Evolutionary conservation across 2,888 invertebrate species (phyloP).

Genomic region (Cyrtodaria siliqua): DNA sequence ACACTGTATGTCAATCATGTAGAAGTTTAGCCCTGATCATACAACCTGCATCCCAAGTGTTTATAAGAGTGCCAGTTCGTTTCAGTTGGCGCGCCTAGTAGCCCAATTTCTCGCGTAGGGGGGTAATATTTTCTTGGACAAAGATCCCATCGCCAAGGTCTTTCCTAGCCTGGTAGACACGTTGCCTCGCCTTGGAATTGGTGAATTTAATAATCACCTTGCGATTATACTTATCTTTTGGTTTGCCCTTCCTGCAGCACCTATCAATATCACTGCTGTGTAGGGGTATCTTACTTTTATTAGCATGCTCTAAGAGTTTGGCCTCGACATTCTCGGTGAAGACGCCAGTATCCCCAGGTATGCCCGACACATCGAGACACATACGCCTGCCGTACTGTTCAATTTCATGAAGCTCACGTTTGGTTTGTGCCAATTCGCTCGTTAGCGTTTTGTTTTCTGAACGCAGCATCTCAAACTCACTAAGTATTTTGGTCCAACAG

Average conservation of each 20-base stretch:
- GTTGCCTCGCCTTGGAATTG: slow-evolving; percentile 11
- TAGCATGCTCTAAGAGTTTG: neutral
- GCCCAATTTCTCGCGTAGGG: neutral
- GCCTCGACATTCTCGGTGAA: slow-evolving; percentile 2
- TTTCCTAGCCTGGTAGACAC: neutral
- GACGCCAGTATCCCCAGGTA: slow-evolving; percentile 1
- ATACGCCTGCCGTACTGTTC: slow-evolving; percentile 18
- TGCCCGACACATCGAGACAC: slow-evolving; percentile 10
- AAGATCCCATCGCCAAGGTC: slow-evolving; percentile 1
- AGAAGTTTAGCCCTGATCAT: neutral
- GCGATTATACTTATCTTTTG: neutral
- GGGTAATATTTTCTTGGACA: slow-evolving; percentile 16
- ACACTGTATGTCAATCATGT: too few species aligned
- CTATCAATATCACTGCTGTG: slow-evolving; percentile 7
- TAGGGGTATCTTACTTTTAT: neutral
- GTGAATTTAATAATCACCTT: slow-evolving; percentile 19
- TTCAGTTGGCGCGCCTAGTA: slow-evolving; percentile 11
- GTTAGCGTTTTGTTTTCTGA: neutral
- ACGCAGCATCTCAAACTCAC: too few species aligned
- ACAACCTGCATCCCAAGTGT: slow-evolving; percentile 11
- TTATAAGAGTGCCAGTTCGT: neutral
- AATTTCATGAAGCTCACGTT: slow-evolving; percentile 5
- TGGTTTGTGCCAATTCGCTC: neutral
- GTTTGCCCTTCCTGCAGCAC: slow-evolving; percentile 14
- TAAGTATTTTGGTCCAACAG: too few species aligned